phyloP scores from a whole-genome alignment of 2,113 vertebrate species.

The Myotis davidii region DNA sequence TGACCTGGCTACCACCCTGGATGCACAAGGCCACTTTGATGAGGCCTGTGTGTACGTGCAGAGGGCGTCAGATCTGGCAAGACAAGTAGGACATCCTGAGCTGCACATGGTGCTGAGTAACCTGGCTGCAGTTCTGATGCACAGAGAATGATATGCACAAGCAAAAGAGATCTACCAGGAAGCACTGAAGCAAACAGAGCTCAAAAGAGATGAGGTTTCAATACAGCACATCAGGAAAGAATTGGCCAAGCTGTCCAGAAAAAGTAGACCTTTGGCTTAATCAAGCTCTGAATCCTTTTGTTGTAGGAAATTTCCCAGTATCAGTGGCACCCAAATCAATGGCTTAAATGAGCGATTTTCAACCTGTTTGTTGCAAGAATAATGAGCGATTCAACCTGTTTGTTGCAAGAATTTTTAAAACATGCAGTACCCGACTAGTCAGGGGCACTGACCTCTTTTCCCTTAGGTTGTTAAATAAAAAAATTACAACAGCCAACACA shows the following conservation, averaged over 20 bases:
- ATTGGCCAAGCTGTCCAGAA: slow-evolving; percentile 87
- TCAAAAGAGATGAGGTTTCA: slow-evolving; percentile 87
- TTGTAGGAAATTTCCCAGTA: not conserved
- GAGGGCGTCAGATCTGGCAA: slow-evolving; percentile 89
- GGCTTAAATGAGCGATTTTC: not conserved
- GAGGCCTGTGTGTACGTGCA: slow-evolving; percentile 86
- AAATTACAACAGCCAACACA: not conserved
- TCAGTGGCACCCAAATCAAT: not conserved
- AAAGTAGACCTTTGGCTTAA: slow-evolving; percentile 70
- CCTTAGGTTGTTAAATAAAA: not conserved
- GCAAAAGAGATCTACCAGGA: slow-evolving; percentile 89
- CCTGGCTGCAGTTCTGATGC: slow-evolving; percentile 92
- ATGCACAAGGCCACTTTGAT: slow-evolving; percentile 91
- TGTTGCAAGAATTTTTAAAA: not conserved
- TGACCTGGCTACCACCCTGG: slow-evolving; percentile 94
- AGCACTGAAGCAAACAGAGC: slow-evolving; percentile 89
- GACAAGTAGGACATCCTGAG: slow-evolving; percentile 87
- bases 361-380: not conserved
- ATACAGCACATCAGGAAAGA: slow-evolving; percentile 89
- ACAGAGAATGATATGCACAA: slow-evolving; percentile 91
- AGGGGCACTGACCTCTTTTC: not conserved
- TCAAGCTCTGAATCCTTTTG: not conserved
- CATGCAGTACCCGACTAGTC: not conserved
- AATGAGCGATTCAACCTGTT: not conserved
- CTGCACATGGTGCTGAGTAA: slow-evolving; percentile 93